Base-by-base conservation (phyloP, 2,888 invertebrate genomes). In the Drosophila percnosoma region DNA sequence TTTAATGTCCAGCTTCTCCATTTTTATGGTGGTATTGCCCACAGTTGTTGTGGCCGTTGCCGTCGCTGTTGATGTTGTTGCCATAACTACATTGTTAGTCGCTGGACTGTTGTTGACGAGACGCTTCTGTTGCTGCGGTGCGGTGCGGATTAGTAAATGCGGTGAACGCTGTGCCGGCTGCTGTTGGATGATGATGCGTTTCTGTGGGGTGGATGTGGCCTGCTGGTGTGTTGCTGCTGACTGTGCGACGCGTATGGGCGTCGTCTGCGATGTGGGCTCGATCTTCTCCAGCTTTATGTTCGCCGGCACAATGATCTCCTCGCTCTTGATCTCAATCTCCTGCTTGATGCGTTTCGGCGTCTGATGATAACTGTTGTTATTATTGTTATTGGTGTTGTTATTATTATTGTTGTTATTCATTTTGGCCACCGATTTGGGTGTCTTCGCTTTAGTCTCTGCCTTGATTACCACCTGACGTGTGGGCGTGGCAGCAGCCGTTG, bases 271-370 rank as follows among this genome's bases (percentile, higher is more conserved):
- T 1, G 84, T 80, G 4, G 87, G 68, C 24, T 92, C 92, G 18
- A 92, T 87, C 69, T 91, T 91, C 40, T 92, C 91, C 38, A 91
- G 67, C 68, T 92, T 91, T 4, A 92, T 92, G 38, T 80, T 92
- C 33, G 92, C 91, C 11, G 91, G 91, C 36, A 91, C 90, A 62
- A 92, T 78, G 31, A 91, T 92, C 67, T 91, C 92, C 60, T 92
- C 92, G 66, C 91, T 90, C 76, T 92, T 92, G 64, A 92, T 91
- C 78, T 92, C 92, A 55, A 92, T 90, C 75, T 92, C 92, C 55
- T 92, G 92, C 61, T 92, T 92, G 34, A 92, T 92, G 49, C 91
- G 91, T 68, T 91, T 91, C 31, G 87, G 82, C 52, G 84, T 86
- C 62, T 90, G 86, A 68, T 87, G 90, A n/a, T 84, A 81, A 63